Evolutionary conservation across 2,113 vertebrate genomes (phyloP).

Genomic region (Falco punctatus): DNA sequence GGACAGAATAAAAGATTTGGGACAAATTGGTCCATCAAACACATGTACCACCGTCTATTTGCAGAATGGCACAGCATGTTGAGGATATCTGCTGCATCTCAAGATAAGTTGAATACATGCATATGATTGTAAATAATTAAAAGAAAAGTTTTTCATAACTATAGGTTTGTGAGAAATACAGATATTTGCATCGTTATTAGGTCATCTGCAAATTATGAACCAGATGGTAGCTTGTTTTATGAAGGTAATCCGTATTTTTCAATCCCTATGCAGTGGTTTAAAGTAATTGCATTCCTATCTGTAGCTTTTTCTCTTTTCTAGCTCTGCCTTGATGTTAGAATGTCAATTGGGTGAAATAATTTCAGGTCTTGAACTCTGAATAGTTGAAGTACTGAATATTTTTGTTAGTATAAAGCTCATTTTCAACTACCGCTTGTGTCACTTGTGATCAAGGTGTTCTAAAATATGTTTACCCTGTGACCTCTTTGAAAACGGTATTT

Average conservation of each 20-base stretch:
- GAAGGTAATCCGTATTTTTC: neutral
- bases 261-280: neutral
- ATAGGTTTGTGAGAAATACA: neutral
- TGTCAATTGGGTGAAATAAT: neutral
- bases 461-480: neutral
- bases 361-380: neutral
- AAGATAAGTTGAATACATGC: neutral
- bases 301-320: neutral
- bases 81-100: neutral
- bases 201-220: neutral
- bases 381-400: neutral
- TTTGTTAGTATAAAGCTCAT: neutral
- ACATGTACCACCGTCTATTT: neutral
- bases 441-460: neutral
- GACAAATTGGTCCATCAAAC: neutral
- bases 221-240: neutral
- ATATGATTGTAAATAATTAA: neutral
- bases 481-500: slow-evolving; percentile 39
- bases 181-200: neutral
- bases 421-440: neutral
- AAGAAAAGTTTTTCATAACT: neutral
- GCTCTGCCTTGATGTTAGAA: neutral
- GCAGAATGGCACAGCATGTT: neutral
- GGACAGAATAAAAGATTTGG: neutral
- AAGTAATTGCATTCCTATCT: neutral